Conservation (phyloP, 2,797 vertebrate species). For the Mus spretus region DNA sequence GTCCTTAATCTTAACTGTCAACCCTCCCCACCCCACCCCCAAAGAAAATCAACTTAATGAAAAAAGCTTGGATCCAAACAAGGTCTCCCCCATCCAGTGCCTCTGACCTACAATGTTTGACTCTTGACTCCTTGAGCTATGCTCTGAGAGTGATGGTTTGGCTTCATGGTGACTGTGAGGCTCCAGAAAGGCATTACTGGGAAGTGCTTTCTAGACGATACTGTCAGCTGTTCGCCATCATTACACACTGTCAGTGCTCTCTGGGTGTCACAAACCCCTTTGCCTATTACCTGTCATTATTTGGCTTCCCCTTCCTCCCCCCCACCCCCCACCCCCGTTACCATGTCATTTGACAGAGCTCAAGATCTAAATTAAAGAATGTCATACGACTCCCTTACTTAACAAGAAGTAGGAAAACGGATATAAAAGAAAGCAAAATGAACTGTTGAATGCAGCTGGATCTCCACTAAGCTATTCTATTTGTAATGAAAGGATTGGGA, state of each 20-base stretch:
- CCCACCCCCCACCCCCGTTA: neutral
- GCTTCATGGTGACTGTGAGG: neutral
- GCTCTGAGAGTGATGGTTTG: neutral
- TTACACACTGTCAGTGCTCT: neutral
- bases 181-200: neutral
- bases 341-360: neutral
- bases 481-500: slow-evolving; percentile 41
- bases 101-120: slow-evolving; percentile 34
- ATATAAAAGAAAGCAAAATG: slow-evolving; percentile 46
- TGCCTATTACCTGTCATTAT: neutral
- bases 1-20: neutral
- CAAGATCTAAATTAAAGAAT: slow-evolving; percentile 31
- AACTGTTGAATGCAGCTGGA: neutral
- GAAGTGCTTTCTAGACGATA: neutral
- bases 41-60: neutral
- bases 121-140: neutral
- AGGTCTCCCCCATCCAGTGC: neutral
- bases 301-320: slow-evolving; percentile 32
- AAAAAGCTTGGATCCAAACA: neutral
- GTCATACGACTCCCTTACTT: neutral
- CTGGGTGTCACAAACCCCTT: neutral
- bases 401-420: slow-evolving; percentile 44
- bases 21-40: neutral
- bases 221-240: neutral
- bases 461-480: slow-evolving; percentile 42